Evolutionary conservation across 53 echinoderm and acorn worm genomes (phyloP).

Genomic region (Zoroaster sp.): DNA sequence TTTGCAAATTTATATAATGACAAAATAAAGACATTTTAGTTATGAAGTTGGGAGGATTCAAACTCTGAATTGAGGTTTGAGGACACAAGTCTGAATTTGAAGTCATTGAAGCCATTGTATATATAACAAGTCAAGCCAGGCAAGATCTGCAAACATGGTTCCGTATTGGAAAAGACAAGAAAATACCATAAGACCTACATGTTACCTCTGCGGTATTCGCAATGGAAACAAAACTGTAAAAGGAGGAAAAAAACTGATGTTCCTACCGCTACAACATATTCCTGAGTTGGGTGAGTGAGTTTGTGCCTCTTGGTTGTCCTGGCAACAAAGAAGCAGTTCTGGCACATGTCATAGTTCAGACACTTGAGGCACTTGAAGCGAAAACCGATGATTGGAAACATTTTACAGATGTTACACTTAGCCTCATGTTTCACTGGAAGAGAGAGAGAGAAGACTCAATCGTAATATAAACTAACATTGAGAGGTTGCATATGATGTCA

Average conservation of each 20-base stretch:
- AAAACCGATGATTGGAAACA: slow-evolving; percentile 79
- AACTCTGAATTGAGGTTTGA: too few relatives aligned
- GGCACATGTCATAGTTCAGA: slow-evolving; percentile 94
- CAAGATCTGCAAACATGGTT: not conserved
- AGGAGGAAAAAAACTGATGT: not conserved
- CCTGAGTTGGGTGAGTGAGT: slow-evolving; percentile 83
- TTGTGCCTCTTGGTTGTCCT: slow-evolving; percentile 74
- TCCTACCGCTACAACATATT: slow-evolving; percentile 76
- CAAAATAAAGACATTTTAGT: not conserved
- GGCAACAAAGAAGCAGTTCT: slow-evolving; percentile 89
- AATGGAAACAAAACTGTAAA: too few relatives aligned
- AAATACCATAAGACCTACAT: too few relatives aligned
- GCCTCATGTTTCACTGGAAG: slow-evolving; percentile 84
- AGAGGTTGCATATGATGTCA: not conserved
- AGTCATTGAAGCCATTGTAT: too few relatives aligned
- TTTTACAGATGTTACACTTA: slow-evolving; percentile 85
- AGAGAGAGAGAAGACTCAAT: not conserved
- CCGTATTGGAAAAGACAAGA: not conserved
- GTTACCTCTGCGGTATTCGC: too few relatives aligned
- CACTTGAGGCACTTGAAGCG: slow-evolving; percentile 93
- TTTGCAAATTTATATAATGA: not conserved
- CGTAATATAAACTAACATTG: not conserved
- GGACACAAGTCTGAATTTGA: too few relatives aligned
- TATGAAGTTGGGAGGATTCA: too few relatives aligned
- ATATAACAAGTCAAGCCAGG: not conserved